Conservation (phyloP, 1,140 invertebrate species). For the Amphibalanus amphitrite region DNA sequence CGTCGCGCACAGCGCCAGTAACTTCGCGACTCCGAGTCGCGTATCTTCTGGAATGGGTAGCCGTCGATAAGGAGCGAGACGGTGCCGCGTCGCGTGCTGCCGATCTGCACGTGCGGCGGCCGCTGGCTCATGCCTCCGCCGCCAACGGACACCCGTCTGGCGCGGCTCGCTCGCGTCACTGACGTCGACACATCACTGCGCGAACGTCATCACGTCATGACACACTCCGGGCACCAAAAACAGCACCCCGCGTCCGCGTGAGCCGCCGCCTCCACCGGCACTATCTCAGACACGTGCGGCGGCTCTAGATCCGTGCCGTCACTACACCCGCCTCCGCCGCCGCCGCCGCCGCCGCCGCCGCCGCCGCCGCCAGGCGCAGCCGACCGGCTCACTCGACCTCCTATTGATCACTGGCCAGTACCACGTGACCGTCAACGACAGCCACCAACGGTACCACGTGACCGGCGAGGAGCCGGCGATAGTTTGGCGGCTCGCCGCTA, state of each 20-base stretch:
- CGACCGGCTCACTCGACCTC: too few relatives aligned
- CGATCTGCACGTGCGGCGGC: not conserved
- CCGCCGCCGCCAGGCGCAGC: too few relatives aligned
- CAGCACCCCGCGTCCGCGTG: not conserved
- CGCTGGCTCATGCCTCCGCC: slow-evolving; percentile 4
- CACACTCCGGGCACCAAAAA: not conserved
- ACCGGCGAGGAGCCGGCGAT: too few relatives aligned
- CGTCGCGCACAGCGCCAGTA: not conserved
- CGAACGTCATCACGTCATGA: not conserved
- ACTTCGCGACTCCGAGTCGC: not conserved
- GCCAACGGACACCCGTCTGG: too few relatives aligned
- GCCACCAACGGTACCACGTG: too few relatives aligned
- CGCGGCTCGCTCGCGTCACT: not conserved
- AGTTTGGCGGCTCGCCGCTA: not conserved
- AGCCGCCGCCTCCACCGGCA: too few relatives aligned
- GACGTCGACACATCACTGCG: too few relatives aligned
- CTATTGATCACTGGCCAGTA: not conserved
- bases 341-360: too few relatives aligned
- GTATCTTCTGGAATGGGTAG: slow-evolving; percentile 10
- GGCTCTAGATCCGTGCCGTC: too few relatives aligned
- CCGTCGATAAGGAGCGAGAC: slow-evolving; percentile 5
- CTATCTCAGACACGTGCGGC: not conserved
- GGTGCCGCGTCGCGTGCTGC: not conserved
- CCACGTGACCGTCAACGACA: not conserved
- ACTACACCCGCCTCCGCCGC: too few relatives aligned